Base-by-base conservation (phyloP, 2,888 invertebrate species). In the Ptycholaimellus sp. region DNA sequence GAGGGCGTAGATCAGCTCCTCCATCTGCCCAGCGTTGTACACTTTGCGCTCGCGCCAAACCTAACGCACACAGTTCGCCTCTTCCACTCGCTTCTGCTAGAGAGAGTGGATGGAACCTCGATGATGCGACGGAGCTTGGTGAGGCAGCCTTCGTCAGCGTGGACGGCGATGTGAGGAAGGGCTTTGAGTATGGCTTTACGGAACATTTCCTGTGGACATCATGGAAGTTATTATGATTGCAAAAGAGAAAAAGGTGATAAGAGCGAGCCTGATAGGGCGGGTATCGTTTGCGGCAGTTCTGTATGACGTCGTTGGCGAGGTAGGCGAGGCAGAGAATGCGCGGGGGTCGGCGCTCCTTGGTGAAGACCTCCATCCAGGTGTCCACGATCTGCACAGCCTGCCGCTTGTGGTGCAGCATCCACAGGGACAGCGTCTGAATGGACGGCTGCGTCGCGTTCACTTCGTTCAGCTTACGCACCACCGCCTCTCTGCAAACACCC, bases 271-370 rank as follows among this genome's bases (percentile, higher is more conserved):
- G 40, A 46, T 64, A 93, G 59, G 93, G 87, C 0, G 85, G 83
- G 0, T 85, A 87, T 60, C 90, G 90, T 61, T 87, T 93, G 59
- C 81, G 79, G 57, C 87, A 82, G 55, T 93, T 96, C 59, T 99
- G 96, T 51, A 96, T 85, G 22, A 96, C 87, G 68, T 96, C 93
- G 67, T 93, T 93, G n/a, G 90, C 90, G 51, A 93, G 67, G 62
- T 90, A 93, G 74, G 93, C 76, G 52, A 81, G 81, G 17, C 80
- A 85, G 37, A 93, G 64, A 56, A 42, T 18, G n/a, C 33, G 22
- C 17, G 36, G 33, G 3, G 36, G 23, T 3, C 30, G 9, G n/a
- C 36, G 28, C 32, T 43, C 41, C 28, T 31, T n/a, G 11, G 20
- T 7, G 27, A 20, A 3, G 17, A 47, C 45, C 42, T 44, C 47